Base-by-base conservation (phyloP, 2,888 invertebrate genomes). In the Anoplius nigerrimus region DNA sequence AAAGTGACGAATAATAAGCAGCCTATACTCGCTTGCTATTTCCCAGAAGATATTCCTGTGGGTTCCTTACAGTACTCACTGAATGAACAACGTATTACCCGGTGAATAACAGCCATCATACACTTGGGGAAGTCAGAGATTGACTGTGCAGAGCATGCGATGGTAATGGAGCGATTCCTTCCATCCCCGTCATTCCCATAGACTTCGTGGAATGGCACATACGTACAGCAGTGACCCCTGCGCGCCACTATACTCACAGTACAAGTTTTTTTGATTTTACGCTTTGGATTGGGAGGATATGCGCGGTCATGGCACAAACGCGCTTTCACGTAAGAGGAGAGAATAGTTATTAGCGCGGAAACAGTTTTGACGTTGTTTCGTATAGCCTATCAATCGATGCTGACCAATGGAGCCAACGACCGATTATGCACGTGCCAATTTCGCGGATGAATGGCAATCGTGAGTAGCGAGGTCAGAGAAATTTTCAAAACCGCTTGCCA, bases 1-100 rank as follows among this genome's bases (percentile, higher is more conserved):
- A 60, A 53, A 73, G 69, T 67, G 69, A 61, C 63, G 80, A 74
- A 74, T 76, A 79, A 80, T 79, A 75, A 78, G 78, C 57, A 74
- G 71, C 64, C 58, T 16, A 55, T 62, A 56, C 57, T 59, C 64
- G 69, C 43, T 21, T 60, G 67, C 53, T 61, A 66, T 75, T 79
- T 65, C 63, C 74, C 71, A 66, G 62, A 61, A 16, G 52, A 71
- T 66, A 67, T 72, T 65, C 66, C 63, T 62, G 65, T 62, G 34
- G 60, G 43, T 27, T 0, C 54, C 11, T 42, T 43, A 48, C 34
- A 13, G 20, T 22, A 8, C 53, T 16, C 22, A 22, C 20, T 11
- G n/a, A 34, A 59, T 46, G 34, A 66, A 71, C 74, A 75, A 60
- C 69, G 66, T 69, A 74, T 75, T 75, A 74, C 20, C 48, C 53